phyloP scores from a whole-genome alignment of 2,113 vertebrate species.

The Hiodon alosoides region DNA sequence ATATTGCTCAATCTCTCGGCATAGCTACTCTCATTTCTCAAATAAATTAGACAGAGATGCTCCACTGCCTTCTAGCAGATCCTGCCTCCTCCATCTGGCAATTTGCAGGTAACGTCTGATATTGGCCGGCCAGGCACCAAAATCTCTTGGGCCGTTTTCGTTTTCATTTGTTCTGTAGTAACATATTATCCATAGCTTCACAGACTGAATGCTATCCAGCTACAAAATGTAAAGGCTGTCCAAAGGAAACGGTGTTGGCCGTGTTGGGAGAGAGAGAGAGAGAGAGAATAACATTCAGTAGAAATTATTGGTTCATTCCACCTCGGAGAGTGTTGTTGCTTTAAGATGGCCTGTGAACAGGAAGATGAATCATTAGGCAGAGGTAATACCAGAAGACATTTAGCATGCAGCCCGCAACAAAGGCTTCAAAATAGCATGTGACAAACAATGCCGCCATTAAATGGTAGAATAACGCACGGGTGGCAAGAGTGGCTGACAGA shows the following conservation, averaged over 20 bases:
- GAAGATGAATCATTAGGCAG: not conserved
- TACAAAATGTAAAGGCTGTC: no score
- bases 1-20: not conserved
- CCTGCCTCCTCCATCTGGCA: not conserved
- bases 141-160: not conserved
- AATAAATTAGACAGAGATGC: not conserved
- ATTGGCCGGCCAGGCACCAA: not conserved
- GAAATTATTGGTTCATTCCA: conserved; percentile 13
- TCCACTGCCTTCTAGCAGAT: not conserved
- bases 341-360: not conserved
- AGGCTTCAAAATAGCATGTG: not conserved
- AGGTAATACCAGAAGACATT: not conserved
- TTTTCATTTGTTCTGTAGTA: not conserved
- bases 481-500: conserved; percentile 4
- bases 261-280: conserved; percentile 33
- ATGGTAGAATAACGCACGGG: not conserved
- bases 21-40: not conserved
- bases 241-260: no score
- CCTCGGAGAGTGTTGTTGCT: not conserved
- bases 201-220: no score
- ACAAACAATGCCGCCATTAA: conserved; percentile 3
- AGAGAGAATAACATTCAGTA: conserved; percentile 19
- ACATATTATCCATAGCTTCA: not conserved
- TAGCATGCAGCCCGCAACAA: not conserved
- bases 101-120: not conserved